Conservation (phyloP, 1,140 invertebrate species). For the Pseudomyrmex pallidus region DNA sequence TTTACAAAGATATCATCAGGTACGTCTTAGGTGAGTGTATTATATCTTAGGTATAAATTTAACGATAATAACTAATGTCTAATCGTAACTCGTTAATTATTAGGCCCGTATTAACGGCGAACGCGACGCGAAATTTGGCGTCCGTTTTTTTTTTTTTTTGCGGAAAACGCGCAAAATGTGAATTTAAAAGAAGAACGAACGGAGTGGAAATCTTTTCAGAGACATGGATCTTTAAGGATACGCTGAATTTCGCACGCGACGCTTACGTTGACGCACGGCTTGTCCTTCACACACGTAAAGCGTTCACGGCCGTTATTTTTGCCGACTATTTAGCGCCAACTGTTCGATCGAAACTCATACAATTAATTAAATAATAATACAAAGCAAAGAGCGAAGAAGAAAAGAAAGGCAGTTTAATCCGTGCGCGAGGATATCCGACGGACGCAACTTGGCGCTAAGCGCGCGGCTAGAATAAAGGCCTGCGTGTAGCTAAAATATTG, state of each 20-base stretch:
- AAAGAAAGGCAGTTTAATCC: not conserved
- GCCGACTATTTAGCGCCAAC: not conserved
- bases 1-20: conserved; percentile 79
- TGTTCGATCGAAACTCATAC: conserved; percentile 5
- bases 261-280: conserved; percentile 47
- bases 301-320: conserved; percentile 6
- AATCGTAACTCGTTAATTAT: conserved; percentile 73
- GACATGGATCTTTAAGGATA: not conserved
- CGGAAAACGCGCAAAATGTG: not conserved
- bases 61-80: conserved; percentile 79
- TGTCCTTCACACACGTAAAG: conserved; percentile 39
- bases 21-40: conserved; percentile 80
- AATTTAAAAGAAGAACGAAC: conserved; percentile 4
- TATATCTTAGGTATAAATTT: conserved; percentile 79
- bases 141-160: not conserved
- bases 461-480: not conserved
- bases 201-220: not conserved
- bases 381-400: too few species aligned
- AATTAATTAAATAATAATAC: not conserved
- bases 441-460: conserved; percentile 9
- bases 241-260: conserved; percentile 39
- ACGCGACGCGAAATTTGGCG: conserved; percentile 35
- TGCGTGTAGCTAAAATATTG: conserved; percentile 10
- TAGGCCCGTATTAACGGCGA: conserved; percentile 61
- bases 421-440: not conserved